Percentiles rank a stretch among this genome's conserved stretches.
Conservation (phyloP, 2,888 invertebrate species). For the Ophonus ardosiacus region DNA sequence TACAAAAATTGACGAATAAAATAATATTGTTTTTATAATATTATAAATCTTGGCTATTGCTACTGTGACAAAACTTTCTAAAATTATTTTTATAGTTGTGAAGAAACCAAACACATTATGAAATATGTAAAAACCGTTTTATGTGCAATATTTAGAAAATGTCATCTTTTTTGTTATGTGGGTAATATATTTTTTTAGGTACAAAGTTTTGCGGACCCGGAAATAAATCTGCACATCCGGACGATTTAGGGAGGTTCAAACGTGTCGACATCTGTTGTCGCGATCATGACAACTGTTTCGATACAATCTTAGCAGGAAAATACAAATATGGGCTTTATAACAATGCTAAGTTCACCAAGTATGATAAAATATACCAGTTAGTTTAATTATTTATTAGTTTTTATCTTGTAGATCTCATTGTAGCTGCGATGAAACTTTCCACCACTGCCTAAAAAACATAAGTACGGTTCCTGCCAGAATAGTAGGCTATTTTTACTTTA, state of each 20-base stretch:
- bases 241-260: conserved; percentile 81
- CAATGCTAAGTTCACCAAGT: conserved; percentile 83
- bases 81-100: no score
- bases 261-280: conserved; percentile 84
- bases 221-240: conserved; percentile 78
- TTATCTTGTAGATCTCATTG: conserved; percentile 81
- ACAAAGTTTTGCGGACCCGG: conserved; percentile 88
- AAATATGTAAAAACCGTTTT: no score
- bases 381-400: background rate
- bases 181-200: conserved; percentile 74
- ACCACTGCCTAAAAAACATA: conserved; percentile 81
- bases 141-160: no score
- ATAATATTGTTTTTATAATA: no score
- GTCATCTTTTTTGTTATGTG: background rate
- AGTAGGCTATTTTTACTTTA: conserved; percentile 85
- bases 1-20: no score
- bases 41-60: no score
- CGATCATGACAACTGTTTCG: conserved; percentile 83
- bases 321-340: conserved; percentile 81
- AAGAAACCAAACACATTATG: no score
- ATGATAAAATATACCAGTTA: conserved; percentile 56
- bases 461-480: conserved; percentile 78
- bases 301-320: conserved; percentile 79
- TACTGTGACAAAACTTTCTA: no score
- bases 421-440: conserved; percentile 83